Base-by-base conservation (phyloP, 2,888 invertebrate species). In the Pilophorus perplexus region DNA sequence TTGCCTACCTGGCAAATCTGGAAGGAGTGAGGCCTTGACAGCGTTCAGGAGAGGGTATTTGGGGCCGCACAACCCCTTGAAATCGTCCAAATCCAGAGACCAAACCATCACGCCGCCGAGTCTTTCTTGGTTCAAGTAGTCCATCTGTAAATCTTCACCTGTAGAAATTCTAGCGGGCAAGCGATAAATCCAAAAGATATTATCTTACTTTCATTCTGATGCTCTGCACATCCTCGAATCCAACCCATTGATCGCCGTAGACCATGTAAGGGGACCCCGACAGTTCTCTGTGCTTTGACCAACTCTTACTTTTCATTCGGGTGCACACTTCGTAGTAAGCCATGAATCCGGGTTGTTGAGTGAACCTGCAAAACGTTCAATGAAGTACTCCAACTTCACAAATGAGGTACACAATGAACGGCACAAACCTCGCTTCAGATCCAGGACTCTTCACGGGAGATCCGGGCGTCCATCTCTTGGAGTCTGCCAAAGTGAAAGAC, bases 61-160 rank as follows among this genome's bases (percentile, higher is more conserved):
- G 62, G 81, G 80, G 2, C 87, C 85, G 74, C 90, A 89, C n/a
- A 89, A 80, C 14, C 87, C 87, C 76, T 87, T 82, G 75, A 89
- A 89, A 74, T 90, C 90, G 69, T 90, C 90, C 76, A 89, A 79
- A 74, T 90, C 90, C 25, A 87, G 79, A 0, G 88, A 82, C 82
- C 84, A 87, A 0, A 87, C 81, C 37, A 85, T 85, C 1, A 85
- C 84, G 27, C 90, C 90, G 1, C 85, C 89, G 52, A 89, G 79
- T 2, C 68, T 65, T 27, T 70, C 64, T 54, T 55, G 55, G 27
- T 48, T 44, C 1, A 85, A 79, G 72, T 84, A 88, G 25, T 82
- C 81, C 76, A 85, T 81, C 84, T 87, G 76, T 54, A 78, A 74
- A 69, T 62, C 66, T n/a, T n/a, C n/a, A n/a, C n/a, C n/a, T n/a